A percentile compares a stretch with the other conserved stretches of the same genome.
Conservation (phyloP, 2,888 invertebrate species). For the Arge pagana region DNA sequence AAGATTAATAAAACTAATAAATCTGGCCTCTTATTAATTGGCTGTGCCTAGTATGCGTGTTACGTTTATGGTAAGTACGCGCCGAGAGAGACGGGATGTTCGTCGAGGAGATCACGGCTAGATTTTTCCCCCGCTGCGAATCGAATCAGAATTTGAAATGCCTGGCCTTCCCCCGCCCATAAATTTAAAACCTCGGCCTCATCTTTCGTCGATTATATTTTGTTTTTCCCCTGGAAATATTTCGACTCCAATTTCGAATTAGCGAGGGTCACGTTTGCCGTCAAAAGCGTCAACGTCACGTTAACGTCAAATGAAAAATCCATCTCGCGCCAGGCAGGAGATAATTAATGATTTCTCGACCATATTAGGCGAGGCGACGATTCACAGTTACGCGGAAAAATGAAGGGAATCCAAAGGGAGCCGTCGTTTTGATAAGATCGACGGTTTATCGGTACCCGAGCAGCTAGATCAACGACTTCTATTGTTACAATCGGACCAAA, state of each 20-base stretch:
- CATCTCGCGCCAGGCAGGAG: no score
- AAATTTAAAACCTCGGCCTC: slow-evolving; percentile 8
- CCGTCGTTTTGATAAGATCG: no score
- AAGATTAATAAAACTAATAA: slow-evolving; percentile 4
- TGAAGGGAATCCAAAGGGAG: no score
- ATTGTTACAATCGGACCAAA: no score
- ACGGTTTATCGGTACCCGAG: no score
- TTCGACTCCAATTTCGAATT: slow-evolving; percentile 12
- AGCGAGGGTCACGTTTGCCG: slow-evolving; percentile 12
- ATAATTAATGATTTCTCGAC: no score
- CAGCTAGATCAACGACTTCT: no score
- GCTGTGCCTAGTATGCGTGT: slow-evolving; percentile 1
- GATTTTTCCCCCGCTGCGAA: slow-evolving; percentile 10
- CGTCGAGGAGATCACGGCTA: neutral
- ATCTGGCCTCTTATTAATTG: slow-evolving; percentile 10
- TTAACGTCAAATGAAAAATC: slow-evolving; percentile 7
- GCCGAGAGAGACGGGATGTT: neutral
- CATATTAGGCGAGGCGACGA: no score
- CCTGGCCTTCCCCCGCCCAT: slow-evolving; percentile 9
- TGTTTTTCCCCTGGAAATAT: neutral
- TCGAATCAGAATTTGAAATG: slow-evolving; percentile 18
- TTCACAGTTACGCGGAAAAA: no score
- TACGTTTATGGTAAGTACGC: neutral
- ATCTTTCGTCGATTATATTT: slow-evolving; percentile 10
- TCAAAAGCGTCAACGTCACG: slow-evolving; percentile 13